phyloP scores from a whole-genome alignment of 2,113 vertebrate species.

The Brachionichthys hirsutus region DNA sequence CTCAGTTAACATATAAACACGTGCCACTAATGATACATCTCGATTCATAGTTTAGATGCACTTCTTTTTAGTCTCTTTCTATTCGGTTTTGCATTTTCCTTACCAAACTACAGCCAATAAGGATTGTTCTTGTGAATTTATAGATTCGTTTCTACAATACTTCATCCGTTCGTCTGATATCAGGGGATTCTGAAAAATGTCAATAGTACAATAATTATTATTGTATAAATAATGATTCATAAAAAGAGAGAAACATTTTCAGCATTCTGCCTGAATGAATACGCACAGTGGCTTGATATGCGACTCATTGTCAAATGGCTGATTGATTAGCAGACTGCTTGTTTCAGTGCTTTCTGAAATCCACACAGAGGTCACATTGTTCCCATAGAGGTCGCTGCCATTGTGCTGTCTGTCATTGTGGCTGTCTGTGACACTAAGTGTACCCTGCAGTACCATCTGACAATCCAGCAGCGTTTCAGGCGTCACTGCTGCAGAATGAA shows the following conservation, averaged over 20 bases:
- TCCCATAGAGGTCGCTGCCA: constrained; percentile 7
- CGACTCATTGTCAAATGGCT: background rate
- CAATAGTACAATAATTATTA: no score
- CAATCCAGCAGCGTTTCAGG: constrained; percentile 21
- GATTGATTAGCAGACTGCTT: background rate
- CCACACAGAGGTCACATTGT: constrained; percentile 15
- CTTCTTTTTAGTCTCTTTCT: background rate
- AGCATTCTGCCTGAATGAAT: background rate
- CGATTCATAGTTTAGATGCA: background rate
- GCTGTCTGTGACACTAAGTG: background rate
- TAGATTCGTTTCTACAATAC: background rate
- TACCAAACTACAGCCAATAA: background rate
- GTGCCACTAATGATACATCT: background rate
- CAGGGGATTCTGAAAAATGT: background rate
- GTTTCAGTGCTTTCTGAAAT: constrained; percentile 11
- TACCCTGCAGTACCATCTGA: constrained; percentile 32
- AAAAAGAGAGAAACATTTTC: background rate
- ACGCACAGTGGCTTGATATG: constrained; percentile 2
- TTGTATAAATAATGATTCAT: no score
- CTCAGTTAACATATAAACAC: background rate
- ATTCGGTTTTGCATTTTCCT: background rate
- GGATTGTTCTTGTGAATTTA: background rate
- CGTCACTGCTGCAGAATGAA: constrained; percentile 23
- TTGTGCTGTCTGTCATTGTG: constrained; percentile 12
- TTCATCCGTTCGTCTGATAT: background rate